These are phyloP conservation scores for Perizoma flavofasciatum DNA, from an alignment of 2,888 invertebrate species.

Conservation along the genomic window DNA sequence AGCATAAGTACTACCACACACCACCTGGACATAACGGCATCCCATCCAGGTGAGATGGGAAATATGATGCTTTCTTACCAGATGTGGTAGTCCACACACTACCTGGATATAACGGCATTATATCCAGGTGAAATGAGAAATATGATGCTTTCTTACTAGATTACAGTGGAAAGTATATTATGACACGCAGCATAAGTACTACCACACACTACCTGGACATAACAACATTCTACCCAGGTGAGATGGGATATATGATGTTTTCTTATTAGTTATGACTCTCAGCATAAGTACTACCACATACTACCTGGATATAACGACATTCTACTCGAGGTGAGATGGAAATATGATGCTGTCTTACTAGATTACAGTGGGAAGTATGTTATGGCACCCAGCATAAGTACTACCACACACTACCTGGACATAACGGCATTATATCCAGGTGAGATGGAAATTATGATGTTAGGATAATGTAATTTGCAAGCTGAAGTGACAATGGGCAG, in stretches of 20 bases:
- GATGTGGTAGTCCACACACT: too few species aligned
- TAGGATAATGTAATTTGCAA: not conserved
- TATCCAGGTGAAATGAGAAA: too few species aligned
- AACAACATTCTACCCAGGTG: constrained; percentile 85
- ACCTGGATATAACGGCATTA: too few species aligned
- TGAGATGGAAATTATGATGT: constrained; percentile 30
- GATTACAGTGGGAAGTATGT: too few species aligned
- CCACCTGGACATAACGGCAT: constrained; percentile 84
- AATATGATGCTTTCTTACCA: not conserved
- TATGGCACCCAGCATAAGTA: constrained; percentile 87
- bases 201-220: constrained; percentile 79
- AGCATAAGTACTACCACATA: too few species aligned
- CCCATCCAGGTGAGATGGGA: constrained; percentile 68
- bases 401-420: constrained; percentile 80
- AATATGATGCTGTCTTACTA: too few species aligned
- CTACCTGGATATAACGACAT: too few species aligned
- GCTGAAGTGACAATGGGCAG: too few species aligned
- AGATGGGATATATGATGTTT: not conserved
- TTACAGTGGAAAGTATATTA: too few species aligned
- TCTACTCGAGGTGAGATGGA: too few species aligned
- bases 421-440: constrained; percentile 85
- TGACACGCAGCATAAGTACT: constrained; percentile 86
- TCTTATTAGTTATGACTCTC: too few species aligned
- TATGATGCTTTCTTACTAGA: too few species aligned
- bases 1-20: constrained; percentile 86